Percentiles rank a stretch among this genome's conserved stretches.
phyloP scores from a whole-genome alignment of 2,797 vertebrate genomes.

The Cheirogaleus major region DNA sequence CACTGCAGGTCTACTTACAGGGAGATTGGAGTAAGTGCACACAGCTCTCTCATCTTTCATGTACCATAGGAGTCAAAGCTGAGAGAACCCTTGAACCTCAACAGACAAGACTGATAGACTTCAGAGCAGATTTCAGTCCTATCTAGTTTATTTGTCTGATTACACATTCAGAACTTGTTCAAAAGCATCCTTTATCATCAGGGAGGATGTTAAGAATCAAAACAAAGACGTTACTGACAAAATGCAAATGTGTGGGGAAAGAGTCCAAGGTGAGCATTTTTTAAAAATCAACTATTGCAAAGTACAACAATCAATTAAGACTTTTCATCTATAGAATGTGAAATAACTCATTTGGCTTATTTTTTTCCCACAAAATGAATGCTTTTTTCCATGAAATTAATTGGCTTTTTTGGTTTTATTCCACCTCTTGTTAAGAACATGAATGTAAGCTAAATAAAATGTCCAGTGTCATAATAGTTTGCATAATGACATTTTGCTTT shows the following conservation, averaged over 20 bases:
- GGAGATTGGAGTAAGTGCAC: not conserved
- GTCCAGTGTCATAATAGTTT: constrained; percentile 48
- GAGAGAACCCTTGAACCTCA: constrained; percentile 32
- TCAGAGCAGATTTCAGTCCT: constrained; percentile 52
- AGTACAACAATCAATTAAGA: constrained; percentile 49
- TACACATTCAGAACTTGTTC: constrained; percentile 49
- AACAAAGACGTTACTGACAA: constrained; percentile 45
- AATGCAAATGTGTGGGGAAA: constrained; percentile 46
- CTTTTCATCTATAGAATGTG: not conserved
- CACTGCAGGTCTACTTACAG: constrained; percentile 45
- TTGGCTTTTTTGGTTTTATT: constrained; percentile 26
- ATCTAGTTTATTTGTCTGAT: constrained; percentile 50
- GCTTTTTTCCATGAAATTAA: constrained; percentile 13
- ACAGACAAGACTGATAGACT: not conserved
- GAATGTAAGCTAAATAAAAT: constrained; percentile 19
- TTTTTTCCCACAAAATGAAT: not conserved
- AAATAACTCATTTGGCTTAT: constrained; percentile 31
- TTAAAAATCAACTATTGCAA: constrained; percentile 41
- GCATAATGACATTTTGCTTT: constrained; percentile 42
- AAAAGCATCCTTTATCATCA: constrained; percentile 55
- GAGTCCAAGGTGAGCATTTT: constrained; percentile 60
- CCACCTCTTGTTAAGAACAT: not conserved
- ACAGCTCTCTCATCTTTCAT: not conserved
- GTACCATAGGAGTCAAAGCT: not conserved
- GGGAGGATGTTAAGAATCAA: constrained; percentile 51